Conservation (phyloP, 2,797 vertebrate species). For the Helostoma temminkii region DNA sequence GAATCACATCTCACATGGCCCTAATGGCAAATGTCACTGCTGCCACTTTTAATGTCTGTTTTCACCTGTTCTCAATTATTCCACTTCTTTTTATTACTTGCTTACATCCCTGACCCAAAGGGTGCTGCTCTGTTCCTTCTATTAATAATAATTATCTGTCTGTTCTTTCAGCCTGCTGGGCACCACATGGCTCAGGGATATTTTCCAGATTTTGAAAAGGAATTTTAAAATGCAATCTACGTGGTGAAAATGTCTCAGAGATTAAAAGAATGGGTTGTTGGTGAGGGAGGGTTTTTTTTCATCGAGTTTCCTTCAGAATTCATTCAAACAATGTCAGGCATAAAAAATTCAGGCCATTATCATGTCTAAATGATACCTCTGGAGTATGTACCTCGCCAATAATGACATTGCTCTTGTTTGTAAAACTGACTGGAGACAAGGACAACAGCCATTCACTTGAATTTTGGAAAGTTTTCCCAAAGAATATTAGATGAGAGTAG, state of each 20-base stretch:
- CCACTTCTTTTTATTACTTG: slow-evolving; percentile 30
- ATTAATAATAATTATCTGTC: slow-evolving; percentile 35
- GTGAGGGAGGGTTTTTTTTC: neutral
- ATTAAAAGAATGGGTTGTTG: neutral
- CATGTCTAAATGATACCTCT: slow-evolving; percentile 37
- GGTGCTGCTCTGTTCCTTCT: neutral
- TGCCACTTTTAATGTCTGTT: slow-evolving; percentile 31
- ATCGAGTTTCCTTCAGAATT: slow-evolving; percentile 31
- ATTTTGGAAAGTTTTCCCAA: slow-evolving; percentile 38
- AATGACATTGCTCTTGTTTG: slow-evolving; percentile 38
- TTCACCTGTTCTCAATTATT: slow-evolving; percentile 26
- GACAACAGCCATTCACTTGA: neutral
- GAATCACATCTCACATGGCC: slow-evolving; percentile 8
- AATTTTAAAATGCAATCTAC: slow-evolving; percentile 24
- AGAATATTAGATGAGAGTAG: slow-evolving; percentile 39
- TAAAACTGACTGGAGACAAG: slow-evolving; percentile 30
- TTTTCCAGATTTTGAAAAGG: slow-evolving; percentile 29
- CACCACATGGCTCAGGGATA: slow-evolving; percentile 12
- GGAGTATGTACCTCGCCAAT: neutral
- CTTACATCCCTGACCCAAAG: slow-evolving; percentile 7
- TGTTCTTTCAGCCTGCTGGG: slow-evolving; percentile 13
- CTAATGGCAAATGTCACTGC: slow-evolving; percentile 29
- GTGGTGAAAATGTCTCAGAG: slow-evolving; percentile 16
- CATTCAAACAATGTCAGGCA: slow-evolving; percentile 36
- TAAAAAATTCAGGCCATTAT: slow-evolving; percentile 43